Percentiles rank a stretch among this genome's conserved stretches.
phyloP scores from a whole-genome alignment of 2,113 vertebrate genomes.

The Gymnogyps californianus region DNA sequence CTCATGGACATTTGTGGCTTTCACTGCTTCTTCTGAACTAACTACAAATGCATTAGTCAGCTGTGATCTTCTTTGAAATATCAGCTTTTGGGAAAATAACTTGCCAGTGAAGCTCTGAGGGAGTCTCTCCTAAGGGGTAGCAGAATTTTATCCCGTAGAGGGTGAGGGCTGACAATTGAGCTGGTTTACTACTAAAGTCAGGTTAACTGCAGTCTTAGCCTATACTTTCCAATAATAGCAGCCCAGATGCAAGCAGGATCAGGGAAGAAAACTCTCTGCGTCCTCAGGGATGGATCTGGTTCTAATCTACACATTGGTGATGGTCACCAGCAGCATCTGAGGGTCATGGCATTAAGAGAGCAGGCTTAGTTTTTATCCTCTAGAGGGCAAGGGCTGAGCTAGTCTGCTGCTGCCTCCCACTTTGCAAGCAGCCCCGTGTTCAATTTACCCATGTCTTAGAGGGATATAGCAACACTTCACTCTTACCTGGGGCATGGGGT shows the following conservation, averaged over 20 bases:
- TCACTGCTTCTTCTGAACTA: neutral
- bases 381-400: neutral
- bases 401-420: neutral
- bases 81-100: neutral
- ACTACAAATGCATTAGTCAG: neutral
- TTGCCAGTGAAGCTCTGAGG: neutral
- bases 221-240: accelerated
- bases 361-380: no score
- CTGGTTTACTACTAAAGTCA: neutral
- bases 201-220: neutral
- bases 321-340: neutral
- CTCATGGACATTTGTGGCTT: neutral
- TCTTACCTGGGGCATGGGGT: neutral
- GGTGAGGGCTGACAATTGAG: neutral
- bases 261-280: neutral
- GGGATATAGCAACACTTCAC: neutral
- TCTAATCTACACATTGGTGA: accelerated
- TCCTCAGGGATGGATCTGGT: neutral
- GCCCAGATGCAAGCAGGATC: neutral
- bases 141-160: neutral
- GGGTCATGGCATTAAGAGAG: neutral
- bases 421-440: neutral
- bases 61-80: neutral
- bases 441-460: neutral
- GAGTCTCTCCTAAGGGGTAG: neutral